A percentile compares a stretch with the other conserved stretches of the same genome.
Evolutionary conservation across 2,888 invertebrate genomes (phyloP).

Genomic region (Euspilapteryx auroguttella): DNA sequence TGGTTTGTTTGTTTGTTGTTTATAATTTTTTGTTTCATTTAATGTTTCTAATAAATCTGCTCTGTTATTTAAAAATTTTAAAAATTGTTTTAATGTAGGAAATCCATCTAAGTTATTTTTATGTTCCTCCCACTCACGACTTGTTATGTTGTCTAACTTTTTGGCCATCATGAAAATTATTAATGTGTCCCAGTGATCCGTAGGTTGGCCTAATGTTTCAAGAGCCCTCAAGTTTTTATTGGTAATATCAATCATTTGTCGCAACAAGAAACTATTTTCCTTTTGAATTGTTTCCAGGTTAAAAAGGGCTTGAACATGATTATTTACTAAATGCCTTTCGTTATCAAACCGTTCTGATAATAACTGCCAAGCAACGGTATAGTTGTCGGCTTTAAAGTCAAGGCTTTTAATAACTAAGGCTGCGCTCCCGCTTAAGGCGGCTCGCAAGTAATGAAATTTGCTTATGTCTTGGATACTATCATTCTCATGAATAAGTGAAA

Average conservation of each 20-base stretch:
- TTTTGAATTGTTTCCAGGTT: background rate
- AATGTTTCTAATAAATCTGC: slow-evolving; percentile 3
- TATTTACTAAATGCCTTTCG: background rate
- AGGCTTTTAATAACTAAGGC: slow-evolving; percentile 12
- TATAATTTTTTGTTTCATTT: too few species aligned
- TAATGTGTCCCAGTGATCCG: slow-evolving; percentile 2
- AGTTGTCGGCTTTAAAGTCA: slow-evolving; percentile 7
- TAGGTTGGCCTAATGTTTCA: background rate
- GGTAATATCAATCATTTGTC: background rate
- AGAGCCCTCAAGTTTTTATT: slow-evolving; percentile 1
- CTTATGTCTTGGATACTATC: slow-evolving; percentile 6
- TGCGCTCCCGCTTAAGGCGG: slow-evolving; percentile 7
- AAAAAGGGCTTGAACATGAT: background rate
- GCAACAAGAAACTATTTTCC: background rate
- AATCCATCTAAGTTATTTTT: background rate
- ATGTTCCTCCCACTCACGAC: slow-evolving; percentile 3
- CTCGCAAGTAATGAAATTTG: slow-evolving; percentile 8
- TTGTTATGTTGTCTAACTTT: slow-evolving; percentile 1
- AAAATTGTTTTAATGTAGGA: background rate
- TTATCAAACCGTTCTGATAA: slow-evolving; percentile 1
- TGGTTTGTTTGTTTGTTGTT: too few species aligned
- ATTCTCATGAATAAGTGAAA: slow-evolving; percentile 6
- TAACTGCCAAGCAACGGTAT: slow-evolving; percentile 6
- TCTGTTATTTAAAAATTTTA: background rate
- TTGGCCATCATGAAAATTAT: background rate